Evolutionary conservation across 1,140 invertebrate genomes (phyloP).

Genomic region (Cardiocondyla obscurior): DNA sequence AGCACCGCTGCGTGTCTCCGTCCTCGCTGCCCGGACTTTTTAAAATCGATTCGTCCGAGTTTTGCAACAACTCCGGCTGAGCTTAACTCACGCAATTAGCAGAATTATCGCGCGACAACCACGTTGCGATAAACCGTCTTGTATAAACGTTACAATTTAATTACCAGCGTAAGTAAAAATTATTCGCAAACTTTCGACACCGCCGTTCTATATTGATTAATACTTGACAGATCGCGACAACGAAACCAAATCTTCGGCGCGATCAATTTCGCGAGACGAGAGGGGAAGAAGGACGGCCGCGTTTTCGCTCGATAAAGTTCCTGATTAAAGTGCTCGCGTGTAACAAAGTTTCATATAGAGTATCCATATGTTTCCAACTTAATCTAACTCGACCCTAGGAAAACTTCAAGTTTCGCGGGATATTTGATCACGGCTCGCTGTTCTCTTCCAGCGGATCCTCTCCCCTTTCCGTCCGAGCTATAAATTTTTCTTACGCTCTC

Average conservation of each 20-base stretch:
- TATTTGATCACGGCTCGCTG: slow-evolving; percentile 68
- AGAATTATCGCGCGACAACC: background rate
- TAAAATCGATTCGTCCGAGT: too few relatives aligned
- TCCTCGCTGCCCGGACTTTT: background rate
- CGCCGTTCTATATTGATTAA: slow-evolving; percentile 25
- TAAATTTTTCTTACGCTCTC: slow-evolving; percentile 72
- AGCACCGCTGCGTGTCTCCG: background rate
- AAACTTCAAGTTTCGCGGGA: slow-evolving; percentile 62
- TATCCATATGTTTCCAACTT: slow-evolving; percentile 71
- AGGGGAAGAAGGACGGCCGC: too few relatives aligned
- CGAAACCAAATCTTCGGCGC: slow-evolving; percentile 34
- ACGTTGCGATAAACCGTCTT: background rate
- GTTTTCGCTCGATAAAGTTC: slow-evolving; percentile 70
- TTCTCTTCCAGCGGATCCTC: slow-evolving; percentile 64
- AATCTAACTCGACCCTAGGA: slow-evolving; percentile 65
- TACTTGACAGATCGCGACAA: slow-evolving; percentile 54
- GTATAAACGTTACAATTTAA: too few relatives aligned
- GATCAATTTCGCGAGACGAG: slow-evolving; percentile 60
- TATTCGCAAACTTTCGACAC: background rate
- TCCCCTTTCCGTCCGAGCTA: slow-evolving; percentile 34
- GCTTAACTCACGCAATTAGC: background rate
- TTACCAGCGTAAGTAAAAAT: too few relatives aligned
- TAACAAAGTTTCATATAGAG: slow-evolving; percentile 69
- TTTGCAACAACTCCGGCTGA: background rate
- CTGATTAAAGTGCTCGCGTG: slow-evolving; percentile 70